phyloP scores from a whole-genome alignment of 2,113 vertebrate genomes.

The Phyllopteryx taeniolatus region DNA sequence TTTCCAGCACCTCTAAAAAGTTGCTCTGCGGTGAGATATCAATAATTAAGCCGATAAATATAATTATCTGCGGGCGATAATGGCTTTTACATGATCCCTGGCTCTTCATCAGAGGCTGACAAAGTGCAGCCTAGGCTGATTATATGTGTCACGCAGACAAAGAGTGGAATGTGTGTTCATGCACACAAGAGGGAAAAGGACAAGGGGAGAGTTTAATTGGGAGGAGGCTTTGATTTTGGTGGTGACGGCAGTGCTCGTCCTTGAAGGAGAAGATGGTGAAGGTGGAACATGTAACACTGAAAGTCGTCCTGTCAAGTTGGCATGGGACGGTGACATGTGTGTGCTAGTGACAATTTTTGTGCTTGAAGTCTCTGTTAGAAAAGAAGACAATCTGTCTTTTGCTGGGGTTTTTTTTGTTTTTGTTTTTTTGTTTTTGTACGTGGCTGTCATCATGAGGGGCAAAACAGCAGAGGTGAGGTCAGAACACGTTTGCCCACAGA shows the following conservation, averaged over 20 bases:
- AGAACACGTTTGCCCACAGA: too few species aligned
- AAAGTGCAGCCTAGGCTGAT: constrained; percentile 5
- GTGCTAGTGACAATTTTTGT: not conserved
- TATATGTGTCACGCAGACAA: not conserved
- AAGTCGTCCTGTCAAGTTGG: not conserved
- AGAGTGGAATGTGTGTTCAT: not conserved
- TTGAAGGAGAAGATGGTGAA: not conserved
- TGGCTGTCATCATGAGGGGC: not conserved
- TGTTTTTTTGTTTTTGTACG: not conserved
- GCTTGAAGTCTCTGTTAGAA: too few species aligned
- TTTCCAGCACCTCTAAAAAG: not conserved
- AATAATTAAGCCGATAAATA: constrained; percentile 4
- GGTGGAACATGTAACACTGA: not conserved
- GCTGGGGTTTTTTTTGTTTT: too few species aligned
- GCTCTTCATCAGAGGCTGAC: constrained; percentile 1
- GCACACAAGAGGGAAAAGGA: not conserved
- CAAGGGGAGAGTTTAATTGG: constrained; percentile 4
- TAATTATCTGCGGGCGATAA: not conserved
- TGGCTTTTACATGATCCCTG: not conserved
- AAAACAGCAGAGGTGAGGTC: not conserved
- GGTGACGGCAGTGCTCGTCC: not conserved
- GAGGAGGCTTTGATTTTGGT: not conserved
- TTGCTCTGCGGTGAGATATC: constrained; percentile 1
- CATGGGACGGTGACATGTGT: not conserved
- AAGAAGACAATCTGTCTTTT: not conserved